Evolutionary conservation across 2,888 invertebrate genomes (phyloP).

Genomic region (Zygogramma bicolorata): DNA sequence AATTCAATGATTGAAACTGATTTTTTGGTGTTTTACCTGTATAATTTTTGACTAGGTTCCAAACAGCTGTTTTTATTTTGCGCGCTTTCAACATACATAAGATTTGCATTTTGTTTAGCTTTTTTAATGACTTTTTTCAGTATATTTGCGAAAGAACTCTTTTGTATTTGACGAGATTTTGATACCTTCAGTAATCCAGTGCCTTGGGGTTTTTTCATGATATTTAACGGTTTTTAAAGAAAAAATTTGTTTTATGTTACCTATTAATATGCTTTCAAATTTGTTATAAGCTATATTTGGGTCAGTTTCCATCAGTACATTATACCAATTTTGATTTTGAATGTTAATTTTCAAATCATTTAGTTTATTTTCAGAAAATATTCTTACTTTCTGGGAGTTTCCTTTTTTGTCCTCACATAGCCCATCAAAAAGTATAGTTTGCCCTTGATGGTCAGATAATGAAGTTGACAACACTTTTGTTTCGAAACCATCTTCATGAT

Average conservation of each 20-base stretch:
- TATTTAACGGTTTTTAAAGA: background rate
- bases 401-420: too few relatives aligned
- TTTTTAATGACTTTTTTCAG: too few relatives aligned
- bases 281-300: too few relatives aligned
- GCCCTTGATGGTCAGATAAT: background rate
- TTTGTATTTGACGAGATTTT: background rate
- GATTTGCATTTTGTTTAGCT: too few relatives aligned
- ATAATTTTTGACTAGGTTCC: background rate
- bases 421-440: too few relatives aligned
- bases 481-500: constrained; percentile 1
- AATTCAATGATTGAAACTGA: constrained; percentile 20
- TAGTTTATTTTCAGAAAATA: background rate
- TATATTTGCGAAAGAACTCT: background rate
- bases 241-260: background rate
- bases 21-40: background rate
- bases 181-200: constrained; percentile 9
- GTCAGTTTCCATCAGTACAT: background rate
- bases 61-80: too few relatives aligned
- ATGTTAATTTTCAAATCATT: background rate
- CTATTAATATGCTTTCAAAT: background rate
- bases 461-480: background rate
- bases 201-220: background rate
- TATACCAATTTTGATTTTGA: background rate
- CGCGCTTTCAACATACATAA: too few relatives aligned
- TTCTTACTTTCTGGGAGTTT: too few relatives aligned